phyloP scores from a whole-genome alignment of 2,797 vertebrate species.

The Benthosema pterotum region DNA sequence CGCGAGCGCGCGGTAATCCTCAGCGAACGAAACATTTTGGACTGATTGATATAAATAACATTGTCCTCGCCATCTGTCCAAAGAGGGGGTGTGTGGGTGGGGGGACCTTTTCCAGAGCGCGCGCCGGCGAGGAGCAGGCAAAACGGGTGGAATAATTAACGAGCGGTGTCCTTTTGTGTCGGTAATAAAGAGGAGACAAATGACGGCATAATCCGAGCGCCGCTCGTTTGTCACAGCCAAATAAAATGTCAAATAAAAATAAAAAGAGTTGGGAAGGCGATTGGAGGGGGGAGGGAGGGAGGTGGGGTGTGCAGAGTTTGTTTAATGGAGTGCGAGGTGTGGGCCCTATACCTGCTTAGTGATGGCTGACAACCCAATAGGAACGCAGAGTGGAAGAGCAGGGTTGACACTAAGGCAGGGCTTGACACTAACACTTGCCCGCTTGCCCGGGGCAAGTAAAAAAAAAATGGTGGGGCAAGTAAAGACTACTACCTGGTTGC shows the following conservation, averaged over 20 bases:
- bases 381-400: conserved; percentile 44
- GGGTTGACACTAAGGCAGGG: too few species aligned
- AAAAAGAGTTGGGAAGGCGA: conserved; percentile 75
- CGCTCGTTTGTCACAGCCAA: conserved; percentile 99
- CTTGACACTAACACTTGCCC: too few species aligned
- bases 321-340: conserved; percentile 93
- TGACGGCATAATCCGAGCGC: conserved; percentile 99
- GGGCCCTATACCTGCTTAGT: conserved; percentile 89
- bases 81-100: too few species aligned
- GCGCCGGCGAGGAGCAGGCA: conserved; percentile 99
- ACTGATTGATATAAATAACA: conserved; percentile 99
- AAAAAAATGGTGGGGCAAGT: too few species aligned
- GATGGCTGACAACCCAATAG: conserved; percentile 80
- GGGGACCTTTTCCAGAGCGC: conserved; percentile 97
- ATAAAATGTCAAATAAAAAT: conserved; percentile 99
- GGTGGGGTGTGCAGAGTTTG: conserved; percentile 92
- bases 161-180: conserved; percentile 99
- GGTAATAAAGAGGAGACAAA: conserved; percentile 99
- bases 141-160: conserved; percentile 99
- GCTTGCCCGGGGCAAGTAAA: too few species aligned
- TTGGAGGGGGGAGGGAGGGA: conserved; percentile 81
- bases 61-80: conserved; percentile 99
- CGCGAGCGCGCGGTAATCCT: conserved; percentile 99
- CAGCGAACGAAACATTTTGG: conserved; percentile 98
- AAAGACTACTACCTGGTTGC: too few species aligned